Percentiles rank a stretch among this genome's conserved stretches.
These are phyloP conservation scores for Thymelicus lineola DNA, from an alignment of 2,888 invertebrate genomes.

Conservation along the genomic window DNA sequence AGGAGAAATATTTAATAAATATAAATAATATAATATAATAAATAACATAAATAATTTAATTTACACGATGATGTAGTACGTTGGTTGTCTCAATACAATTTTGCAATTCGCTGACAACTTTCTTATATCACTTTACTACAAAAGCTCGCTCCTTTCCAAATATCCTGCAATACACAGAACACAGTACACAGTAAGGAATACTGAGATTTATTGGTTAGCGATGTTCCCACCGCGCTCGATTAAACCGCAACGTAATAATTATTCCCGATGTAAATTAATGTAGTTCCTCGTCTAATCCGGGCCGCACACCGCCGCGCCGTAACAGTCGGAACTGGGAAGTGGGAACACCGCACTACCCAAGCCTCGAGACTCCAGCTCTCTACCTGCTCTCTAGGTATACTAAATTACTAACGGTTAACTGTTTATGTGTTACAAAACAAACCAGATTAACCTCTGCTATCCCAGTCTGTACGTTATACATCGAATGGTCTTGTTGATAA, in stretches of 20 bases:
- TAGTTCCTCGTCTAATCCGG: conserved; percentile 6
- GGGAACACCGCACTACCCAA: neutral
- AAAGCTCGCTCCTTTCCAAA: neutral
- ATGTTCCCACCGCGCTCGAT: conserved; percentile 6
- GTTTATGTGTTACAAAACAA: neutral
- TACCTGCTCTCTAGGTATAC: too few relatives aligned
- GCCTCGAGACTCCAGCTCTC: too few relatives aligned
- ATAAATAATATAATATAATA: too few relatives aligned
- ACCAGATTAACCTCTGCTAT: too few relatives aligned
- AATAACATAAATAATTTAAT: too few relatives aligned
- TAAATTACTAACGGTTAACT: neutral
- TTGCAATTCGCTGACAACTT: too few relatives aligned
- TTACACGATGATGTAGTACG: too few relatives aligned
- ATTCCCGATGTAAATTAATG: conserved; percentile 6
- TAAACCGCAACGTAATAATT: conserved; percentile 10
- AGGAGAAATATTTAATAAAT: too few relatives aligned
- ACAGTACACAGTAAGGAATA: neutral
- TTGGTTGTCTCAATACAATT: too few relatives aligned
- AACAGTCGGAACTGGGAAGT: neutral
- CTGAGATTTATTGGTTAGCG: neutral
- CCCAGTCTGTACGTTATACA: too few relatives aligned
- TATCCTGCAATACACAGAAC: neutral
- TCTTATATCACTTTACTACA: too few relatives aligned
- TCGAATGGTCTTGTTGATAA: too few relatives aligned
- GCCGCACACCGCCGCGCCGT: neutral